Conservation (phyloP, 2,113 vertebrate genomes). For the Corvus moneduloides region DNA sequence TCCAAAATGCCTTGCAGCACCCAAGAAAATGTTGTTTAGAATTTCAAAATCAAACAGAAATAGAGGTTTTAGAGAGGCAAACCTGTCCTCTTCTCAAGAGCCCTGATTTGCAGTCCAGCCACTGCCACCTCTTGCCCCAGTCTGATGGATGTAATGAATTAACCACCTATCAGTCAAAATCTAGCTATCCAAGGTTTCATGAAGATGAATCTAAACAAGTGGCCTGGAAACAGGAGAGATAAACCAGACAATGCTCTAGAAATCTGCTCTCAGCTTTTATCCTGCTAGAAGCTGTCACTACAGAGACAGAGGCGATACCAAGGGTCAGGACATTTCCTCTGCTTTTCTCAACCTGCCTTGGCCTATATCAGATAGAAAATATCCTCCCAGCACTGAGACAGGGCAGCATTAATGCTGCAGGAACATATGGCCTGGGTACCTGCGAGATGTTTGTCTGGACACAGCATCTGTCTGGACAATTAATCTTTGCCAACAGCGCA, state of each 20-base stretch:
- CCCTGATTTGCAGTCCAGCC: neutral
- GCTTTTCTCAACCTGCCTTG: neutral
- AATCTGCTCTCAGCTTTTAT: neutral
- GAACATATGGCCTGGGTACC: neutral
- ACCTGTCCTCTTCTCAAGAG: neutral
- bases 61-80: neutral
- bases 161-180: neutral
- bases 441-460: neutral
- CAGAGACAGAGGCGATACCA: neutral
- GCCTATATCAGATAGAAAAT: neutral
- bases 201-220: neutral
- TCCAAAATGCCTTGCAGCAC: neutral
- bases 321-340: neutral
- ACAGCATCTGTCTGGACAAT: slow-evolving; percentile 25
- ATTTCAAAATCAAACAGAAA: neutral
- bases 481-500: neutral
- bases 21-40: neutral
- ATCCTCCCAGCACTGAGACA: neutral
- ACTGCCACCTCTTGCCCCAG: neutral
- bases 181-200: neutral
- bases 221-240: neutral
- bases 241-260: neutral
- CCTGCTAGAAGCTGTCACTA: neutral
- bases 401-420: neutral
- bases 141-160: neutral